Evolutionary conservation across 2,888 invertebrate species (phyloP).

Genomic region (Polymixis flavicincta): DNA sequence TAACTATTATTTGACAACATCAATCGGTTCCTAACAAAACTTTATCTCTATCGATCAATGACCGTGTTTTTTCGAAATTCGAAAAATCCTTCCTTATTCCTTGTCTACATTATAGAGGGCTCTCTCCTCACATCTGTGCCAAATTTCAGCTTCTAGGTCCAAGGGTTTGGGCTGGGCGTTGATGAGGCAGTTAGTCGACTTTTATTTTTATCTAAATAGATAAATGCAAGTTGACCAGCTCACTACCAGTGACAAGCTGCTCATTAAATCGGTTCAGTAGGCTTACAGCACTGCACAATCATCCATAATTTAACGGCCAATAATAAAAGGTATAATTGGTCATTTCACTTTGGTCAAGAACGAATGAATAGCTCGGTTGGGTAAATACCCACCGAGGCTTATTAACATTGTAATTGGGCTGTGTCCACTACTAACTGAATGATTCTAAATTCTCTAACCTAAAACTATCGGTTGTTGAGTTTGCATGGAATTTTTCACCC

Average conservation of each 20-base stretch:
- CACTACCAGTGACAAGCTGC: neutral
- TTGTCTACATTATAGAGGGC: no score
- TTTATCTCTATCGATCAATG: no score
- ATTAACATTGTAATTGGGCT: neutral
- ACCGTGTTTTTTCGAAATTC: no score
- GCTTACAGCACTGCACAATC: neutral
- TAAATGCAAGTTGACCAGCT: neutral
- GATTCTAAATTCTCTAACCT: neutral
- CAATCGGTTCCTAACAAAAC: no score
- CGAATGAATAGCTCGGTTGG: neutral
- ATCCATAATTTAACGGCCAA: neutral
- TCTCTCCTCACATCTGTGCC: no score
- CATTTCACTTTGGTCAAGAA: conserved; percentile 1
- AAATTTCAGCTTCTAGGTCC: no score
- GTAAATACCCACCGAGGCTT: neutral
- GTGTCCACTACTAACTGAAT: neutral
- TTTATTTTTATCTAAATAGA: no score
- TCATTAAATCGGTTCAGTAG: neutral
- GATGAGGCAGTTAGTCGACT: no score
- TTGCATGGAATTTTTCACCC: neutral
- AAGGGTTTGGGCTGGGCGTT: no score
- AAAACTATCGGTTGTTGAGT: neutral
- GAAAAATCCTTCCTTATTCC: no score
- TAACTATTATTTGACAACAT: no score
- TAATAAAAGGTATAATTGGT: neutral